Evolutionary conservation across 1,140 invertebrate species (phyloP).

Genomic region (Amphibalanus amphitrite): DNA sequence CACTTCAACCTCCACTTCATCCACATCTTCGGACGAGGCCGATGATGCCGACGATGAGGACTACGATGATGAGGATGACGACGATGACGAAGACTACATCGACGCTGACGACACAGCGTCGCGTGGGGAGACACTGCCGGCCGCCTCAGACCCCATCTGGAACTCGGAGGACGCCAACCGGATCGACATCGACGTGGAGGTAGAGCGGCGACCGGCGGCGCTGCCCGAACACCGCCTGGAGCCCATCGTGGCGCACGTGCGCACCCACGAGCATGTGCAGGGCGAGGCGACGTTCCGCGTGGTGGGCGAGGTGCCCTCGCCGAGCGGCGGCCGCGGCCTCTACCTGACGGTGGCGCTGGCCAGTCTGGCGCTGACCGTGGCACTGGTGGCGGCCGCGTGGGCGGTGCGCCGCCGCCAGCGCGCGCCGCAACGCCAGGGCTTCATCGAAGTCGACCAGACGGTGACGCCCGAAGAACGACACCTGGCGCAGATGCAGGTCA

Average conservation of each 20-base stretch:
- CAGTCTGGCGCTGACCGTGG: constrained; percentile 75
- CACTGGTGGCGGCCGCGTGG: constrained; percentile 73
- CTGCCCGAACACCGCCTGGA: background rate
- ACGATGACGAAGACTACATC: no score
- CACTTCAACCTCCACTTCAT: background rate
- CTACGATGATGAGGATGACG: no score
- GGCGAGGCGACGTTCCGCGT: background rate
- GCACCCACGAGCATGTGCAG: background rate
- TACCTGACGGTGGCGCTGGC: constrained; percentile 61
- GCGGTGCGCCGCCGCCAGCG: constrained; percentile 62
- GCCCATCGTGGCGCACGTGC: background rate
- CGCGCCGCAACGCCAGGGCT: constrained; percentile 71
- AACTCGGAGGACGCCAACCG: background rate
- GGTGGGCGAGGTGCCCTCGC: background rate
- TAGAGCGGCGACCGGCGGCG: background rate
- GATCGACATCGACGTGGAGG: background rate
- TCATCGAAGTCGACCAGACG: constrained; percentile 71
- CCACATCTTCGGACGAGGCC: background rate
- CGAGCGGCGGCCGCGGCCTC: constrained; percentile 42
- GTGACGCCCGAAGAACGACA: constrained; percentile 93
- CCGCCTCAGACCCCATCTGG: background rate
- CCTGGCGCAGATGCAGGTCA: constrained; percentile 98
- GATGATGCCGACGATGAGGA: no score
- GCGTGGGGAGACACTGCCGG: background rate
- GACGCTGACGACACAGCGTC: background rate